Evolutionary conservation across 2,888 invertebrate species (phyloP).

Genomic region (Andrena fulva): DNA sequence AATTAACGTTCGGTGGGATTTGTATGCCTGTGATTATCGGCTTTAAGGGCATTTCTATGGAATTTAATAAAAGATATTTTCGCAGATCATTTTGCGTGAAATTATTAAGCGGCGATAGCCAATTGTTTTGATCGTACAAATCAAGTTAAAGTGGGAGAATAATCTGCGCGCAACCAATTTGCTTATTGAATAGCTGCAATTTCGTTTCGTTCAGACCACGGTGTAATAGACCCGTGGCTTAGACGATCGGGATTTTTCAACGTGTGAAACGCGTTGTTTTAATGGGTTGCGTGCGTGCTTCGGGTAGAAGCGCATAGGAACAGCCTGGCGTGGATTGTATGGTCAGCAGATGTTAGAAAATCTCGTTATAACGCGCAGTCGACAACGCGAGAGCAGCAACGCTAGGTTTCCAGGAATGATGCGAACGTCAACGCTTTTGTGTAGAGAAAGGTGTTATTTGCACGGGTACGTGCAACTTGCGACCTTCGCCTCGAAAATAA

Average conservation of each 20-base stretch:
- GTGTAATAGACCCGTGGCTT: neutral
- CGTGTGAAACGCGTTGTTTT: neutral
- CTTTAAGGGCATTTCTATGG: too few species aligned
- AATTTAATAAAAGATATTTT: too few species aligned
- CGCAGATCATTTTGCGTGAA: too few species aligned
- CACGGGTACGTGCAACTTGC: neutral
- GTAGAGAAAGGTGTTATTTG: slow-evolving; percentile 1
- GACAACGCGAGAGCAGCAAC: neutral
- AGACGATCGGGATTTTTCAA: slow-evolving; percentile 35
- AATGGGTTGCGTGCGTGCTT: neutral
- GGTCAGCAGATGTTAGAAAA: slow-evolving; percentile 45
- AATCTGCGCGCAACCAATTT: too few species aligned
- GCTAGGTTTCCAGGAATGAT: slow-evolving; percentile 8
- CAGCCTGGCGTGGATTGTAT: slow-evolving; percentile 10
- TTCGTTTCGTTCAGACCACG: slow-evolving; percentile 56
- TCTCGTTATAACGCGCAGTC: slow-evolving; percentile 12
- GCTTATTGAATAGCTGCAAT: slow-evolving; percentile 63
- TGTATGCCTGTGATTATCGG: too few species aligned
- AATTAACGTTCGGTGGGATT: neutral
- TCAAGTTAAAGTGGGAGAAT: too few species aligned
- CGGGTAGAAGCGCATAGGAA: neutral
- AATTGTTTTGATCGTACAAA: too few species aligned
- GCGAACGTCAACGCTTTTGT: slow-evolving; percentile 9
- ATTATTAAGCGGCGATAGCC: too few species aligned
- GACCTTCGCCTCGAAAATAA: neutral